phyloP scores from a whole-genome alignment of 1,140 invertebrate species.

The Diorhabda carinulata region DNA sequence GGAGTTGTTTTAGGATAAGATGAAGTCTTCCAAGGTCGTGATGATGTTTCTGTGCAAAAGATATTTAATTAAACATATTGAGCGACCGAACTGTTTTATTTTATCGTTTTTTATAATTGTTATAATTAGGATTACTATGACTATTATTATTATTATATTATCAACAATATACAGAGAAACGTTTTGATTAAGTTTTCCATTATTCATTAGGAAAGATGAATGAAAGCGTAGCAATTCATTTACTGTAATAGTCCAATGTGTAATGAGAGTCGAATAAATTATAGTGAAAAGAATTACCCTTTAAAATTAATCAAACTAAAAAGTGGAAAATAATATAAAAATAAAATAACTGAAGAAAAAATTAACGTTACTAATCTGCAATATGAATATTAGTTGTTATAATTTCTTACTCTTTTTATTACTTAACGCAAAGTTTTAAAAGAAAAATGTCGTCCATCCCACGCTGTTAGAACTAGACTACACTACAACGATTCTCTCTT shows the following conservation, averaged over 20 bases:
- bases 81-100: neutral
- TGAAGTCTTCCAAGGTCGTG: conserved; percentile 33
- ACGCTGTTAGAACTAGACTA: too few species aligned
- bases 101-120: neutral
- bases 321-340: too few species aligned
- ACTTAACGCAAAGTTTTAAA: too few species aligned
- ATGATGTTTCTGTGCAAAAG: conserved; percentile 15
- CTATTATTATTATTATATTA: neutral
- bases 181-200: neutral
- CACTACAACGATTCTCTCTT: too few species aligned
- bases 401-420: too few species aligned
- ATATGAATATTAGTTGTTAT: too few species aligned
- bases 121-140: conserved; percentile 8
- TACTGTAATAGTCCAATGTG: conserved; percentile 17
- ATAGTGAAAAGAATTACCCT: too few species aligned
- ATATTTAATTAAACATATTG: neutral
- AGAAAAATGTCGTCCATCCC: too few species aligned
- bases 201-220: neutral
- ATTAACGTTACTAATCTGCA: too few species aligned
- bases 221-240: conserved; percentile 10
- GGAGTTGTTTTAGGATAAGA: conserved; percentile 27
- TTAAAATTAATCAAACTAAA: too few species aligned
- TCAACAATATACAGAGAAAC: neutral
- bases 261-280: too few species aligned
- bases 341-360: too few species aligned